phyloP scores from a whole-genome alignment of 2,113 vertebrate species.

The Cebidichthys violaceus region DNA sequence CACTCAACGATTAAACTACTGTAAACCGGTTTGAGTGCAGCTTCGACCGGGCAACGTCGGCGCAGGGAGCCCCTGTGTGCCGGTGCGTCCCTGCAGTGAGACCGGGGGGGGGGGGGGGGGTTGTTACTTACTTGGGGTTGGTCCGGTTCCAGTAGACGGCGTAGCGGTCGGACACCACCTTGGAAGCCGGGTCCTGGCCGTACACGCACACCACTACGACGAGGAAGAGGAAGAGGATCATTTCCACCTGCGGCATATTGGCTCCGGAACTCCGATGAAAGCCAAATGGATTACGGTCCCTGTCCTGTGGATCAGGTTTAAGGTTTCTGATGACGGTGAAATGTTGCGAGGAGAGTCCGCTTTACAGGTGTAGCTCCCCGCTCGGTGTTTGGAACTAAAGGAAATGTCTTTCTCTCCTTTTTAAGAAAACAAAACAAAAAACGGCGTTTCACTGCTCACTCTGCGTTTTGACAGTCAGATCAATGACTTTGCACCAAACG shows the following conservation, averaged over 20 bases:
- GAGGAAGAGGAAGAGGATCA: constrained; percentile 88
- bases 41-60: neutral
- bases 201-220: constrained; percentile 90
- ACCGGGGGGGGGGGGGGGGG: neutral
- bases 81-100: neutral
- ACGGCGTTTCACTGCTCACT: neutral
- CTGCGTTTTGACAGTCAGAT: neutral
- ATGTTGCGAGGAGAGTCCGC: constrained; percentile 22
- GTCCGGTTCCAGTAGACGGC: constrained; percentile 98
- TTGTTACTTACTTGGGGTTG: constrained; percentile 89
- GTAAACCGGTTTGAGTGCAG: neutral
- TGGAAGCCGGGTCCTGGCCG: constrained; percentile 93
- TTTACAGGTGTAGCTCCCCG: constrained; percentile 3
- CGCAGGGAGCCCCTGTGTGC: neutral
- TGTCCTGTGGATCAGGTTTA: constrained; percentile 12
- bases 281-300: constrained; percentile 32
- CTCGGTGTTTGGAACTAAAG: neutral
- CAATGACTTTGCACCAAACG: constrained; percentile 1
- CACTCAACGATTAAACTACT: neutral
- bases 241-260: constrained; percentile 93
- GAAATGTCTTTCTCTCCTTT: neutral
- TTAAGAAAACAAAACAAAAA: neutral
- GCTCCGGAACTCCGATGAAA: constrained; percentile 64
- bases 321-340: neutral
- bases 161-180: constrained; percentile 95